Conservation (phyloP, 2,113 vertebrate genomes). For the Orcinus orca region DNA sequence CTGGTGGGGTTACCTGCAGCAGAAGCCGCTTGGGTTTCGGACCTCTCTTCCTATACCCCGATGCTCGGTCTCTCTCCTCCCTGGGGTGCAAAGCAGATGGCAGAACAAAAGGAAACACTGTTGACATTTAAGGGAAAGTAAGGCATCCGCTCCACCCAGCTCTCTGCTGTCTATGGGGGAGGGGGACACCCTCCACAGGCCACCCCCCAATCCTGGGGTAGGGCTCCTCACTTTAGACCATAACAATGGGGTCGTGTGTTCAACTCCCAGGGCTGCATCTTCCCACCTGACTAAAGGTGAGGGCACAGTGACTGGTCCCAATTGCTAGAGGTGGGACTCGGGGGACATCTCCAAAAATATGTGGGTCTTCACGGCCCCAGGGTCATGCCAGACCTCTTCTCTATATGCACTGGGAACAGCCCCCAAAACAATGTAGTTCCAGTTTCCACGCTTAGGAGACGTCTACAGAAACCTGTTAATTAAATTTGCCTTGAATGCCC, state of each 20-base stretch:
- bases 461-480: background rate
- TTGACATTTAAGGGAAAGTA: conserved; percentile 13
- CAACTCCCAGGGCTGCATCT: background rate
- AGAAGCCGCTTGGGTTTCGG: conserved; percentile 94
- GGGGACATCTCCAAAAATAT: background rate
- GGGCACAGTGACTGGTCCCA: background rate
- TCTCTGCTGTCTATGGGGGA: background rate
- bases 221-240: background rate
- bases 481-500: background rate
- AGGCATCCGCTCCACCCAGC: background rate
- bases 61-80: conserved; percentile 94
- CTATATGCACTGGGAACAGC: background rate
- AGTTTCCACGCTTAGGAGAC: background rate
- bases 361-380: background rate
- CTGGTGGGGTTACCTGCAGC: conserved; percentile 88
- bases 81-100: conserved; percentile 80
- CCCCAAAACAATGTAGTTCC: background rate
- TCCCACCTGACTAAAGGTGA: background rate
- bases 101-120: conserved; percentile 64
- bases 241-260: background rate
- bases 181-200: background rate
- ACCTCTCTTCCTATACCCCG: conserved; percentile 97
- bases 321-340: background rate
- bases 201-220: background rate
- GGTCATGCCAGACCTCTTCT: background rate